These are phyloP conservation scores for Philonicus albiceps DNA, from an alignment of 2,888 invertebrate genomes.

Conservation along the genomic window DNA sequence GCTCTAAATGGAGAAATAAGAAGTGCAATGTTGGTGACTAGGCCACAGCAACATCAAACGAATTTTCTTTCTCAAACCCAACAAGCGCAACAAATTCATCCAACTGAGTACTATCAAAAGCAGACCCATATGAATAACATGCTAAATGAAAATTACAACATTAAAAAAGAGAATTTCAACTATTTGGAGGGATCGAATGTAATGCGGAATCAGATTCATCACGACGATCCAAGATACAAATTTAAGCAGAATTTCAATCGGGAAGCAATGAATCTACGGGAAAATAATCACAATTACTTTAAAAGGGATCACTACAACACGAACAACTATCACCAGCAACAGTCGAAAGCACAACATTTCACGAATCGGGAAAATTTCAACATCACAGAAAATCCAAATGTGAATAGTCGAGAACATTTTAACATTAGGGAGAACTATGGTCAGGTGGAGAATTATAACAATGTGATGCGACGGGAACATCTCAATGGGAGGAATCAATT, in stretches of 20 bases:
- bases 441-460: conserved; percentile 55
- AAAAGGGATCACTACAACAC: conserved; percentile 50
- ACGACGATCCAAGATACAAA: conserved; percentile 53
- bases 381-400: conserved; percentile 61
- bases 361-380: conserved; percentile 63
- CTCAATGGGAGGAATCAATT: conserved; percentile 54
- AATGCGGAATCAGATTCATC: conserved; percentile 46
- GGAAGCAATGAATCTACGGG: conserved; percentile 61
- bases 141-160: conserved; percentile 59
- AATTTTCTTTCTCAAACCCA: conserved; percentile 64
- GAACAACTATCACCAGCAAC: conserved; percentile 51
- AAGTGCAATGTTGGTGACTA: conserved; percentile 59
- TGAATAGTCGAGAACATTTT: conserved; percentile 56
- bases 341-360: conserved; percentile 40
- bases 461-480: conserved; percentile 52
- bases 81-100: conserved; percentile 58
- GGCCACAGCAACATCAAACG: conserved; percentile 58
- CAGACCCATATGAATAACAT: conserved; percentile 59
- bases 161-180: conserved; percentile 58
- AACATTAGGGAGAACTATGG: conserved; percentile 55
- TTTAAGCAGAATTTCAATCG: conserved; percentile 53
- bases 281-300: conserved; percentile 55
- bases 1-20: conserved; percentile 63
- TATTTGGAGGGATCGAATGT: conserved; percentile 55
- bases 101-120: conserved; percentile 61